Conservation (phyloP, 2,888 invertebrate species). For the Allolobophora icterica region DNA sequence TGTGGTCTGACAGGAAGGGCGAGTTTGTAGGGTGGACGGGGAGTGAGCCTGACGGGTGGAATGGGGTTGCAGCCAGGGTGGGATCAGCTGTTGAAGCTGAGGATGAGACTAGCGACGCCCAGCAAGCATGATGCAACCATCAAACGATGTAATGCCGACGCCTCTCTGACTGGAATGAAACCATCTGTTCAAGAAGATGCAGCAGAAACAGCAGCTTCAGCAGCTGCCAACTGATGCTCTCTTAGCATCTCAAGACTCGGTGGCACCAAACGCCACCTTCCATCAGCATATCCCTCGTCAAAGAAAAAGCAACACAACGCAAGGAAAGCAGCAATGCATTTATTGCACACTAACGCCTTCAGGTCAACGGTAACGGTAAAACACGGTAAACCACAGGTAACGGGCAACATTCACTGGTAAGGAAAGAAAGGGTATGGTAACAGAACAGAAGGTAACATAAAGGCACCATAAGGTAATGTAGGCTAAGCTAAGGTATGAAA, state of each 20-base stretch:
- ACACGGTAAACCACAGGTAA: too few relatives aligned
- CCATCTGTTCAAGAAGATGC: neutral
- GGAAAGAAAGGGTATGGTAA: too few relatives aligned
- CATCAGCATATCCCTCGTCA: neutral
- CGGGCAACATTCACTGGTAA: too few relatives aligned
- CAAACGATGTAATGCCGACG: neutral
- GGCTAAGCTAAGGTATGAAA: too few relatives aligned
- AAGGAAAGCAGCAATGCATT: neutral
- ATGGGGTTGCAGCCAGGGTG: neutral
- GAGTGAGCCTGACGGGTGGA: neutral
- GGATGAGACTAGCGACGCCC: neutral
- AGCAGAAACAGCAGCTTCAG: neutral
- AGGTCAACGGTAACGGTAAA: neutral
- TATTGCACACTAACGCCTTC: neutral
- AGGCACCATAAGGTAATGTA: too few relatives aligned
- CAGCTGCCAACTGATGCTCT: neutral
- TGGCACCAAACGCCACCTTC: neutral
- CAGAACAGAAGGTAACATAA: too few relatives aligned
- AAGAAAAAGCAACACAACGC: neutral
- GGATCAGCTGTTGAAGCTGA: neutral
- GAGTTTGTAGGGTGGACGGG: neutral
- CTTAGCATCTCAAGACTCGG: neutral
- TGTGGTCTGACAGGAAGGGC: neutral
- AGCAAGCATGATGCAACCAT: neutral
- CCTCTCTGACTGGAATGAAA: neutral